Conservation (phyloP, 2,888 invertebrate genomes). For the Gastrophysa polygoni region DNA sequence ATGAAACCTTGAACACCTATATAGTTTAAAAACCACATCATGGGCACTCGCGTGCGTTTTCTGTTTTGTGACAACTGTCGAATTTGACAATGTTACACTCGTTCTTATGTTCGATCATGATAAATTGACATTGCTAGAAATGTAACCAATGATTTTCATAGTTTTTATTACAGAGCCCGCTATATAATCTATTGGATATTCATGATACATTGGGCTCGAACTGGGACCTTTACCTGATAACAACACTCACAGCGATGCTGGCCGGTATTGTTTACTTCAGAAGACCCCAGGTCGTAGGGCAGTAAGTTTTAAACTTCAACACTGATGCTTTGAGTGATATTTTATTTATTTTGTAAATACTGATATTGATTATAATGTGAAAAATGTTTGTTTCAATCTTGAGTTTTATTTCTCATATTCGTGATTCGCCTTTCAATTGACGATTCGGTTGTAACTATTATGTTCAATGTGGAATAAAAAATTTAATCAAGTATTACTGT, state of each 20-base stretch:
- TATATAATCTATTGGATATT: slow-evolving; percentile 68
- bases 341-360: slow-evolving; percentile 37
- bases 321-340: slow-evolving; percentile 20
- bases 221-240: slow-evolving; percentile 94
- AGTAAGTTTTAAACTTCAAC: background rate
- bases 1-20: no score
- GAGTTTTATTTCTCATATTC: no score
- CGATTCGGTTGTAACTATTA: no score
- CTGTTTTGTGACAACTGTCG: no score
- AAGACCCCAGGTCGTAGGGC: slow-evolving; percentile 60
- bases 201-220: slow-evolving; percentile 79
- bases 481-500: no score
- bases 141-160: slow-evolving; percentile 24
- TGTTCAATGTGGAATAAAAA: no score
- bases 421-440: no score
- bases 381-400: background rate
- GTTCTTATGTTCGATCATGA: no score
- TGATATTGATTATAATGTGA: slow-evolving; percentile 13
- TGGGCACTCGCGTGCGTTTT: no score
- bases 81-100: no score
- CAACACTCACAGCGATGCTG: slow-evolving; percentile 79
- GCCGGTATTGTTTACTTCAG: slow-evolving; percentile 83
- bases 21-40: no score
- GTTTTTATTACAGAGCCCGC: slow-evolving; percentile 64
- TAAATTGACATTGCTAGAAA: no score